These are phyloP conservation scores for Clarias platycephalus DNA, from an alignment of 2,797 vertebrate genomes.

Conservation along the genomic window DNA sequence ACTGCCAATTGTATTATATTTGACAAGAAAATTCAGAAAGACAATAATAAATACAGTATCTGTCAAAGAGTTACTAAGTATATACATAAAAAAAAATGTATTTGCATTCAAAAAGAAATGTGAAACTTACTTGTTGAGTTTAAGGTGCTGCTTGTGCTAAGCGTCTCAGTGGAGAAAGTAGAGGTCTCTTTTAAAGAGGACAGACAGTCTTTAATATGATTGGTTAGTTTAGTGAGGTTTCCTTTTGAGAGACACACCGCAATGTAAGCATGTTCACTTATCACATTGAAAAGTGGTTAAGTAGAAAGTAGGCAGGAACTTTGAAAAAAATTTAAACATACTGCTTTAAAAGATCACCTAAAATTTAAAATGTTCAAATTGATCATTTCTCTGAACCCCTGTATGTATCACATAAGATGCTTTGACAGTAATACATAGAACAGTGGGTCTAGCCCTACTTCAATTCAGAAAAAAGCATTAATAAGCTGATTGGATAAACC, in stretches of 20 bases:
- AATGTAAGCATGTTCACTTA: not conserved
- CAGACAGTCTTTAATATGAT: not conserved
- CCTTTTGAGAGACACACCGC: not conserved
- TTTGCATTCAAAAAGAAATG: not conserved
- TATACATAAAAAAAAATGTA: not conserved
- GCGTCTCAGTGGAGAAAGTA: not conserved
- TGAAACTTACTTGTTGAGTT: constrained; percentile 60
- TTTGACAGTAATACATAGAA: too few relatives aligned
- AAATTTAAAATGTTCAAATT: not conserved
- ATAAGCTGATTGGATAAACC: too few relatives aligned
- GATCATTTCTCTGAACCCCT: not conserved
- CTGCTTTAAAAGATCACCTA: not conserved
- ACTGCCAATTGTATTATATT: not conserved
- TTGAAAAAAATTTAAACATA: too few relatives aligned
- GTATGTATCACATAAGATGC: too few relatives aligned
- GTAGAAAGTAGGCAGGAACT: not conserved
- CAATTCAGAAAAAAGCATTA: too few relatives aligned
- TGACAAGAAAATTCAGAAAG: not conserved
- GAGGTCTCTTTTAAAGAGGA: not conserved
- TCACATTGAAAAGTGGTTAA: not conserved
- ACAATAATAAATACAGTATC: not conserved
- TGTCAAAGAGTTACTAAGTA: not conserved
- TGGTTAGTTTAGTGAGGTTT: not conserved
- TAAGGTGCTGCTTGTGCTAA: constrained; percentile 27
- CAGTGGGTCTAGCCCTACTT: too few relatives aligned